These are phyloP conservation scores for Penelope pileata DNA, from an alignment of 2,113 vertebrate genomes.

Conservation along the genomic window DNA sequence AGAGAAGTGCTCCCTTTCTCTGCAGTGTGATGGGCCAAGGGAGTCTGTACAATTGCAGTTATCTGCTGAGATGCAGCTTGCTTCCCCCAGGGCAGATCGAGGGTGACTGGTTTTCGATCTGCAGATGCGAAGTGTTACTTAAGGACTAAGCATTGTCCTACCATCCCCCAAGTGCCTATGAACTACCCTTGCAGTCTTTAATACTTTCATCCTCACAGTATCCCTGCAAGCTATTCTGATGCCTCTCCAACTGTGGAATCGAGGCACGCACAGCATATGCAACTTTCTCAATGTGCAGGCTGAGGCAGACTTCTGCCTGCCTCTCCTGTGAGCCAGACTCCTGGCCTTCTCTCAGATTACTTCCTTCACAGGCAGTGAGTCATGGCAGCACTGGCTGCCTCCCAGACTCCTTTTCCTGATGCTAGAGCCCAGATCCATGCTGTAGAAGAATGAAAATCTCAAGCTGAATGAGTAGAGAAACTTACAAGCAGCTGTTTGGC, in stretches of 20 bases:
- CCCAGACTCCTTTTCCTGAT: background rate
- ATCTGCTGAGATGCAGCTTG: background rate
- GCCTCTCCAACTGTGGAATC: background rate
- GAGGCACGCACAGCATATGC: background rate
- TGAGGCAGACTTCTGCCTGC: background rate
- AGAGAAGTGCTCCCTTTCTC: background rate
- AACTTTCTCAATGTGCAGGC: accelerated
- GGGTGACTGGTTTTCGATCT: accelerated
- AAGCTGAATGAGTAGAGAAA: background rate
- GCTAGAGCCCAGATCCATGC: background rate
- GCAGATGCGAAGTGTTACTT: background rate
- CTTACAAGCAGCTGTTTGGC: too few relatives aligned
- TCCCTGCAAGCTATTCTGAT: background rate
- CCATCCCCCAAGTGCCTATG: background rate
- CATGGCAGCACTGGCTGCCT: background rate
- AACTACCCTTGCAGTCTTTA: background rate
- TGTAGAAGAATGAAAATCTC: accelerated
- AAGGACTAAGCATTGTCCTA: background rate
- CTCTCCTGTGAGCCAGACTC: accelerated
- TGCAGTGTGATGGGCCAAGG: background rate
- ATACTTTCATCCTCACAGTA: accelerated
- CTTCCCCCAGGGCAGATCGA: accelerated
- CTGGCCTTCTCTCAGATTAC: background rate
- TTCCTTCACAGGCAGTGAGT: accelerated
- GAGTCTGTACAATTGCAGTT: accelerated